Evolutionary conservation across 2,888 invertebrate species (phyloP).

Genomic region (Ceramica pisi): DNA sequence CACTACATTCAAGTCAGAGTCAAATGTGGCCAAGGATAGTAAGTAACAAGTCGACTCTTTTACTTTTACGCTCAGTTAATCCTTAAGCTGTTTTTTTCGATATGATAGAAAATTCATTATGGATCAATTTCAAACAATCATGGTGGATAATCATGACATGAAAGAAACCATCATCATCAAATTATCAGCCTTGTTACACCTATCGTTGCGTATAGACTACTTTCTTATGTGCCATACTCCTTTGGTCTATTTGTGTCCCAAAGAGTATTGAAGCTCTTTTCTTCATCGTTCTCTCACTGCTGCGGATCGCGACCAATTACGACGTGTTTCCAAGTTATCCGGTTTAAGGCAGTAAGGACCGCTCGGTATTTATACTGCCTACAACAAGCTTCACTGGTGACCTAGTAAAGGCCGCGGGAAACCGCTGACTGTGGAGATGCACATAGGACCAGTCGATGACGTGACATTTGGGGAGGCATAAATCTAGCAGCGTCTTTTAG

Average conservation of each 20-base stretch:
- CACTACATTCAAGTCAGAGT: background rate
- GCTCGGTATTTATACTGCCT: too few relatives aligned
- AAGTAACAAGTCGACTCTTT: background rate
- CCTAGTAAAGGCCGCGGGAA: too few relatives aligned
- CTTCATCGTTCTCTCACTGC: background rate
- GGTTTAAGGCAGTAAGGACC: too few relatives aligned
- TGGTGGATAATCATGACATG: background rate
- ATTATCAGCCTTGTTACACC: background rate
- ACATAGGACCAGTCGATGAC: too few relatives aligned
- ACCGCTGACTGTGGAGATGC: too few relatives aligned
- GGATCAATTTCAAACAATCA: background rate
- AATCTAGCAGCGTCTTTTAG: too few relatives aligned
- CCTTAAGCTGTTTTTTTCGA: too few relatives aligned
- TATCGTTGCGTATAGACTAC: background rate
- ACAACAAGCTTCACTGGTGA: too few relatives aligned
- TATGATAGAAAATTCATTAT: background rate
- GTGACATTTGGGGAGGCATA: too few relatives aligned
- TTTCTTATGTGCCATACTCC: background rate
- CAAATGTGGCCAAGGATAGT: background rate
- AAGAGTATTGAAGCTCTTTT: background rate
- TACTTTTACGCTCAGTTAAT: constrained; percentile 3
- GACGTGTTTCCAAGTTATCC: too few relatives aligned
- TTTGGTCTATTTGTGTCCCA: background rate
- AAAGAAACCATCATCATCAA: background rate
- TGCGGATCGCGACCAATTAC: too few relatives aligned